phyloP scores from a whole-genome alignment of 1,140 invertebrate genomes.

The Cephus cinctus region DNA sequence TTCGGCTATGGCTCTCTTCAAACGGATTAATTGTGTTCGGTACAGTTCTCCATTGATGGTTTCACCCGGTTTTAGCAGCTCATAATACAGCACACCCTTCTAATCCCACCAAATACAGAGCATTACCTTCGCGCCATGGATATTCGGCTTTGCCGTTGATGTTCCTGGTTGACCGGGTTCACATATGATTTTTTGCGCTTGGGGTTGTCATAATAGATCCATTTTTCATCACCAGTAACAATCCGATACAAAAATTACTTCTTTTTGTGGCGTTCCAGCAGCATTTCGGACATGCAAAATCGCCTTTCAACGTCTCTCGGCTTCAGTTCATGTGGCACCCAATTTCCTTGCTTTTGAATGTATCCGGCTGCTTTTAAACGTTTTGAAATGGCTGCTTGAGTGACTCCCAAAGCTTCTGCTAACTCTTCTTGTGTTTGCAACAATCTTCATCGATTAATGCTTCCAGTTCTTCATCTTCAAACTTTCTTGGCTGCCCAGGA shows the following conservation, averaged over 20 bases:
- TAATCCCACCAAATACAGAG: constrained; percentile 18
- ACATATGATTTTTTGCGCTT: constrained; percentile 25
- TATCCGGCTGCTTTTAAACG: constrained; percentile 25
- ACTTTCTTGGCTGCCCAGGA: constrained; percentile 24
- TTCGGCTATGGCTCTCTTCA: no score
- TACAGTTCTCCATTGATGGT: constrained; percentile 17
- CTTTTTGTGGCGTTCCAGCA: constrained; percentile 16
- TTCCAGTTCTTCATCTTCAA: constrained; percentile 25
- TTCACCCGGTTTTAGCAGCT: constrained; percentile 20
- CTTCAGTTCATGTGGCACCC: constrained; percentile 31
- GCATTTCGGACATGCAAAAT: constrained; percentile 20
- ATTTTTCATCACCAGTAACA: constrained; percentile 28
- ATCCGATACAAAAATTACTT: constrained; percentile 19
- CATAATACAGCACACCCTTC: constrained; percentile 14
- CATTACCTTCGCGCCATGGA: constrained; percentile 12
- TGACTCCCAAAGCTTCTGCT: constrained; percentile 18
- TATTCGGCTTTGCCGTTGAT: constrained; percentile 10
- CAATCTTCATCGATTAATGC: constrained; percentile 20
- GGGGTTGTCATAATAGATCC: constrained; percentile 25
- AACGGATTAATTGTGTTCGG: constrained; percentile 20
- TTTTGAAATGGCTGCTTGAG: constrained; percentile 15
- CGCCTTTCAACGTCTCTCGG: constrained; percentile 23
- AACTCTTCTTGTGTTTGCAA: constrained; percentile 25
- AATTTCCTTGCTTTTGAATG: constrained; percentile 34
- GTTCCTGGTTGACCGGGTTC: constrained; percentile 12